Conservation (phyloP, 2,888 invertebrate species). For the Eupithecia pulchellata region DNA sequence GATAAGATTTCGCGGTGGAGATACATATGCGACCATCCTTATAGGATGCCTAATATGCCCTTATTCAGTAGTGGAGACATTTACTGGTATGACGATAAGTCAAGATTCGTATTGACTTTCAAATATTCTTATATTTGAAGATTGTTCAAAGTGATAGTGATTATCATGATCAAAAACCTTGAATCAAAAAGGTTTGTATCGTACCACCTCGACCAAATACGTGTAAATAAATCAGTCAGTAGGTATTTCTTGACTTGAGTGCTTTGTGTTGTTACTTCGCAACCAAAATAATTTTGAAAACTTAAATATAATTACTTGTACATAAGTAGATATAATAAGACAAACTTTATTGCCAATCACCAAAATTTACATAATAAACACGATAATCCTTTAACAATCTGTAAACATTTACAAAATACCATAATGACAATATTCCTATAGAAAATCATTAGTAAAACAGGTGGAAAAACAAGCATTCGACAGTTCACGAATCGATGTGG, state of each 20-base stretch:
- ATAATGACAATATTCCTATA: neutral
- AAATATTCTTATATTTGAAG: neutral
- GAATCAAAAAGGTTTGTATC: conserved; percentile 3
- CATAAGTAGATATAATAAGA: neutral
- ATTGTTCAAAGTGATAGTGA: neutral
- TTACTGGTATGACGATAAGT: neutral
- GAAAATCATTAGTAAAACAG: conserved; percentile 2
- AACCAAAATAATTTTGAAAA: conserved; percentile 9
- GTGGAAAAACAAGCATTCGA: conserved; percentile 10
- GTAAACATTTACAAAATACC: neutral
- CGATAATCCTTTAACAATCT: neutral
- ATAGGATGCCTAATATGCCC: neutral
- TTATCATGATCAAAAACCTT: neutral
- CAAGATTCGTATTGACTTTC: neutral
- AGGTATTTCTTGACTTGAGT: conserved; percentile 4
- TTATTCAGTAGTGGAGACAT: no score
- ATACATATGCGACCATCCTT: neutral
- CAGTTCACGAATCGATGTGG: conserved; percentile 4
- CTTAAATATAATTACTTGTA: neutral
- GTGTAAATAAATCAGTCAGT: neutral
- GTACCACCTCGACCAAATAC: neutral
- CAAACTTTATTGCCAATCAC: conserved; percentile 11
- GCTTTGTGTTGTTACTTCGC: conserved; percentile 1
- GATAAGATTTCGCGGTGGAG: no score
- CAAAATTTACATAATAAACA: neutral